Evolutionary conservation across 2,797 vertebrate genomes (phyloP), one percentile per base, ranked within the genome.

Genomic region (Argya squamiceps): DNA sequence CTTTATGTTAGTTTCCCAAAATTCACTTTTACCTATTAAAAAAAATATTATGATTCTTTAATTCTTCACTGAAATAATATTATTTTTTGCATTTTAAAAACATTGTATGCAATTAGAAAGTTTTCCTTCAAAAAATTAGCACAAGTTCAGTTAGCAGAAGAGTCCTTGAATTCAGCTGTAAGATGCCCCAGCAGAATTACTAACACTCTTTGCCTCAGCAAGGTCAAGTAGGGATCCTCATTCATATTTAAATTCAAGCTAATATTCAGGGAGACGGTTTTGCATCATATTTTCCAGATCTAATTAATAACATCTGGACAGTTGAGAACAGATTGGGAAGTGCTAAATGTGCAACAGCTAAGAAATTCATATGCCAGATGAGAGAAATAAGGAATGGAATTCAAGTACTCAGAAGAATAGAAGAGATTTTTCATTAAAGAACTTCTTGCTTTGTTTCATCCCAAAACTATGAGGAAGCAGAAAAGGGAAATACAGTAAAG

Each of bases 221-320:
- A 92, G 82, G 79, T 93, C 64, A 94, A 84, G 26, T 59, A 83
- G 69, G 68, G 68, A 49, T 74, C 41, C 55, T 94, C 59, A 89
- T 84, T 89, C 63, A 84, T 95, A 93, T 86, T 96, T 92, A 91
- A 94, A 90, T 86, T 75, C 32, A 36, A 67, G 64, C 43, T 91
- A 93, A 89, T 74, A 90, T 71, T 75, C 70, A 62, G 43, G 70
- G 15, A 81, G 10, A 90, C 4, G 10, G 14, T 18, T 91, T 96
- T 88, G 44, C 70, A 83, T 86, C 50, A 56, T 78, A 82, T 88
- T 94, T 82, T 88, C 41, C 30, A 90, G 77, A 83, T 81, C 41
- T 95, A 94, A 96, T 97, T 92, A 96, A 96, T 94, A 88, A 93
- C 71, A 95, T 91, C 71, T 94, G 91, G 80, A 77, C 88, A 97